Evolutionary conservation across 2,113 vertebrate genomes (phyloP).

Genomic region (Neomonachus schauinslandi): DNA sequence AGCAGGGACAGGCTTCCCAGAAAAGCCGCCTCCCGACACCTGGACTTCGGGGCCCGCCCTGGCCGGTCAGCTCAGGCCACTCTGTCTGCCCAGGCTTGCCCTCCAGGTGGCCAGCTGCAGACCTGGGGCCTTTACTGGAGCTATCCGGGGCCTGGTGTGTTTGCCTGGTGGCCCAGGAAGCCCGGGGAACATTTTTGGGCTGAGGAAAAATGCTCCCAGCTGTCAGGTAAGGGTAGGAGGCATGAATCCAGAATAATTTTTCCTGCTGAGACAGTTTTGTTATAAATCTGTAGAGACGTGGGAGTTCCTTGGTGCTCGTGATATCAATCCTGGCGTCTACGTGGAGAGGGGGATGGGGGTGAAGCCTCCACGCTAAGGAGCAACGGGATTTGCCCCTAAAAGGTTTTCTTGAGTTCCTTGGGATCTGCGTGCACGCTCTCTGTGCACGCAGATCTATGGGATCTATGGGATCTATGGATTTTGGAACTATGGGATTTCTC

Average conservation of each 20-base stretch:
- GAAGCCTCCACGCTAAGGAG: not conserved
- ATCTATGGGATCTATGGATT: too few species aligned
- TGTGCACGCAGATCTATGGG: too few species aligned
- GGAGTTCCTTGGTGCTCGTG: not conserved
- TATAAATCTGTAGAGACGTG: not conserved
- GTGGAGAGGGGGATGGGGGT: not conserved
- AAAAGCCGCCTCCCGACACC: slow-evolving; percentile 63
- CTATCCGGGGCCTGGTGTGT: slow-evolving; percentile 36
- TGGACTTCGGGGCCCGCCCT: not conserved
- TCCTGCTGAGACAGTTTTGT: slow-evolving; percentile 62
- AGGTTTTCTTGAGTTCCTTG: not conserved
- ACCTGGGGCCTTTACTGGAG: not conserved
- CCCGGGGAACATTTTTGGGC: slow-evolving; percentile 41
- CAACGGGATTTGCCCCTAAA: slow-evolving; percentile 62
- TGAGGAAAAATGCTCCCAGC: slow-evolving; percentile 39
- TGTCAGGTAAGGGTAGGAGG: slow-evolving; percentile 78
- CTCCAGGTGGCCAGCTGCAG: not conserved
- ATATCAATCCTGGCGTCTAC: not conserved
- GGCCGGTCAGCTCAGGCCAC: slow-evolving; percentile 48
- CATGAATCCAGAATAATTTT: slow-evolving; percentile 76
- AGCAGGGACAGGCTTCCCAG: not conserved
- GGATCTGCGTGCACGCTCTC: not conserved
- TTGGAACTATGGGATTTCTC: not conserved
- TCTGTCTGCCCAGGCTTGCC: not conserved
- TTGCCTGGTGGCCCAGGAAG: slow-evolving; percentile 59